Conservation (phyloP, 2,113 vertebrate genomes). For the Sorex fumeus region DNA sequence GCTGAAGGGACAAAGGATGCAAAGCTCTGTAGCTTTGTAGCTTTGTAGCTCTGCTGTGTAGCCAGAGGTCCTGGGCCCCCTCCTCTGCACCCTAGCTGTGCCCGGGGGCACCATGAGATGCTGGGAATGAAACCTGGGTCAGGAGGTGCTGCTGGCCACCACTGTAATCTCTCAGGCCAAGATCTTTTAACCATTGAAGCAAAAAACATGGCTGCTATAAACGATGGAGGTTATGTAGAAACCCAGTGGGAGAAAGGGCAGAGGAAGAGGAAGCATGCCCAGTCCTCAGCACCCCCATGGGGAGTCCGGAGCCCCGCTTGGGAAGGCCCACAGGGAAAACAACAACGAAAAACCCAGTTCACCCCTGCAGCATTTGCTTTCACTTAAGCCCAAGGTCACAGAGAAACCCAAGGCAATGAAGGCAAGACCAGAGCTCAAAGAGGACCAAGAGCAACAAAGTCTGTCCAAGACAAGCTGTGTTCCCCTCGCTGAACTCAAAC, state of each 20-base stretch:
- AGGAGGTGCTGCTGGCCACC: no score
- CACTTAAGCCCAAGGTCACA: not conserved
- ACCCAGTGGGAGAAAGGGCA: not conserved
- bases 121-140: no score
- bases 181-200: not conserved
- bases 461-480: not conserved
- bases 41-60: no score
- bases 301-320: no score
- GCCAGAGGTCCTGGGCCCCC: no score
- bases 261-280: not conserved
- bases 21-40: no score
- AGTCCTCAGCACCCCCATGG: no score
- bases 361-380: not conserved
- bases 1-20: no score
- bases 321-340: not conserved
- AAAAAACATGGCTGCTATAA: not conserved
- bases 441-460: not conserved
- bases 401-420: not conserved
- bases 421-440: not conserved
- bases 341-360: not conserved
- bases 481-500: not conserved
- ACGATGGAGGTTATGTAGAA: not conserved
- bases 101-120: no score
- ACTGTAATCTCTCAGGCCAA: no score
- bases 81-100: no score